Base-by-base conservation (phyloP, 2,797 vertebrate species). In the Oophaga sylvatica region DNA sequence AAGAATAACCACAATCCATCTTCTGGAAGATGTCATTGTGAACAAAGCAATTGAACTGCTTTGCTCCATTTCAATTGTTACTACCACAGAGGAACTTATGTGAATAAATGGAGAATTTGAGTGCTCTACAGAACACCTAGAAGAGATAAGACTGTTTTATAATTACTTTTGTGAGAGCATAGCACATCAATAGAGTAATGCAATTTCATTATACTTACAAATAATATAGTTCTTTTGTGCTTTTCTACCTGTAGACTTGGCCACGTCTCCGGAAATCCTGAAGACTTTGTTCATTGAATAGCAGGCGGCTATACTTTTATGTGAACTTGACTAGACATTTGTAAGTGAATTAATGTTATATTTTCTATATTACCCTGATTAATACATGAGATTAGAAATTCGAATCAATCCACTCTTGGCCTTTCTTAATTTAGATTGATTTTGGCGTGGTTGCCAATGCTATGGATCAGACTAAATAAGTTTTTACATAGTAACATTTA, bases 151-250 rank as follows among this genome's bases (percentile, higher is more conserved):
- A 56, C 77, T 31, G 26, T 79, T 59, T 79, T 79, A 79, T 79
- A 79, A 79, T 79, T 79, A 79, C 77, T 79, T 35, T 79, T 79
- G 77, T 60, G 77, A 79, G 53, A 29, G 48, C 77, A 79, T 79
- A 79, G 77, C 26, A 57, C 53, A 60, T 60, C 77, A 79, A 79
- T 59, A 79, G 16, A 79, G 16, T 60, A 79, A 79, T 79, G 77
- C 56, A 79, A 59, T 59, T 79, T 26, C 22, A 26, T 79, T 79
- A 78, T 78, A 56, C 26, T 31, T 60, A 26, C 56, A 79, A 59
- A 79, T 59, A 79, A 79, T 79, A 59, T 79, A 79, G 77, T 79
- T 57, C 77, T 79, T 79, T 79, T 78, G 76, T 57, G 22, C 57
- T 78, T 78, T 10, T 57, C 15, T 20, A 77, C 45, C 48, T 77